These are phyloP conservation scores for Leptarthrus brevirostris DNA, from an alignment of 2,888 invertebrate genomes.

Conservation along the genomic window DNA sequence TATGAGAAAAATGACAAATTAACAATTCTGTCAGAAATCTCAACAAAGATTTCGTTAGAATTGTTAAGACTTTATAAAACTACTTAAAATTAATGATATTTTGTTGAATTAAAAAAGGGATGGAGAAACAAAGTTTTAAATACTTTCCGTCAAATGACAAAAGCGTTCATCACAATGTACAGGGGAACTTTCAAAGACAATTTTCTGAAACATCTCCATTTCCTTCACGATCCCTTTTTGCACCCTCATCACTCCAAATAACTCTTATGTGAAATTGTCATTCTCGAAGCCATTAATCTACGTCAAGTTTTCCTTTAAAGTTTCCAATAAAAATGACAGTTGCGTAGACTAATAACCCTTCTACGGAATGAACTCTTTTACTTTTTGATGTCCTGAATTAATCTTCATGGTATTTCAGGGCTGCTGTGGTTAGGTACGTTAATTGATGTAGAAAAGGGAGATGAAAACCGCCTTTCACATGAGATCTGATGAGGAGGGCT, in stretches of 20 bases:
- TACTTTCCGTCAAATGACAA: slow-evolving; percentile 9
- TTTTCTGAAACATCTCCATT: slow-evolving; percentile 38
- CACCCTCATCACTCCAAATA: slow-evolving; percentile 46
- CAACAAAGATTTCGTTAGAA: too few species aligned
- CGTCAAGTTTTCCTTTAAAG: slow-evolving; percentile 18
- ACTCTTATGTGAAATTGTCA: slow-evolving; percentile 40
- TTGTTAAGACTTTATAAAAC: neutral
- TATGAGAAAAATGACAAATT: too few species aligned
- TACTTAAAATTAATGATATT: neutral
- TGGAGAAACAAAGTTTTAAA: slow-evolving; percentile 19
- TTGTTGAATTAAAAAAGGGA: neutral
- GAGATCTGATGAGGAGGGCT: too few species aligned
- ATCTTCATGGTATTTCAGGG: neutral
- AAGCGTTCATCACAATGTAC: slow-evolving; percentile 2
- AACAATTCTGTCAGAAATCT: too few species aligned
- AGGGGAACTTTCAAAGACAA: slow-evolving; percentile 39
- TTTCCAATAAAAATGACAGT: slow-evolving; percentile 38
- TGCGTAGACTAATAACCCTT: slow-evolving; percentile 21
- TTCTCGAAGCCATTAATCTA: slow-evolving; percentile 30
- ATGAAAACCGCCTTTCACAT: neutral
- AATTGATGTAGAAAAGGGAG: neutral
- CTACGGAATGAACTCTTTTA: slow-evolving; percentile 32
- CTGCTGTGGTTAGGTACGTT: neutral
- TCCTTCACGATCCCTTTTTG: slow-evolving; percentile 7
- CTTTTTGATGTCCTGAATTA: slow-evolving; percentile 13